phyloP scores from a whole-genome alignment of 1,140 invertebrate species.

The Drosophila repleta region DNA sequence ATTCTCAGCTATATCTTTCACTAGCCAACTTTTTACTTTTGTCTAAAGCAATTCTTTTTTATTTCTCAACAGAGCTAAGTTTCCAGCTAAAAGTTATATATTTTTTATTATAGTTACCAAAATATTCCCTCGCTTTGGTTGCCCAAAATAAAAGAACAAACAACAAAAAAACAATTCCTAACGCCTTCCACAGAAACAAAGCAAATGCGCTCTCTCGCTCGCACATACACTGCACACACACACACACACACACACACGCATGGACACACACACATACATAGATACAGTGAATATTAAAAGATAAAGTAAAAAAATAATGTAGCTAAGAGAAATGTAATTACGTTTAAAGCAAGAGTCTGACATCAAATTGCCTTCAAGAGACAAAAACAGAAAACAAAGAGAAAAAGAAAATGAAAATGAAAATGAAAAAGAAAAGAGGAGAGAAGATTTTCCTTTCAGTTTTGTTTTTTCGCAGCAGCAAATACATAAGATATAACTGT shows the following conservation, averaged over 20 bases:
- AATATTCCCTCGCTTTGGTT: no score
- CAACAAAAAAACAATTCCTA: constrained; percentile 8
- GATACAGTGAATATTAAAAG: constrained; percentile 6
- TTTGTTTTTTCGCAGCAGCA: constrained; percentile 29
- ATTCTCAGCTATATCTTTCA: no score
- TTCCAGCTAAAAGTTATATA: no score
- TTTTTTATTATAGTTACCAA: no score
- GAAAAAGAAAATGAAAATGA: background rate
- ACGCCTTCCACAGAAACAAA: background rate
- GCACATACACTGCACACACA: constrained; percentile 1
- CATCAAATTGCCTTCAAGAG: constrained; percentile 78
- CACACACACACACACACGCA: constrained; percentile 13
- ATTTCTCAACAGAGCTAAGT: no score
- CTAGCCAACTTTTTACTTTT: no score
- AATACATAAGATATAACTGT: constrained; percentile 26
- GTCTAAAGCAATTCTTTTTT: no score
- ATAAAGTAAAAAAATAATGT: constrained; percentile 31
- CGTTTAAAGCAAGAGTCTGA: constrained; percentile 74
- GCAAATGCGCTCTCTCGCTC: constrained; percentile 10
- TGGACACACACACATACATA: constrained; percentile 3
- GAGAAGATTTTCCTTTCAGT: background rate
- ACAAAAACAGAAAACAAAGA: background rate
- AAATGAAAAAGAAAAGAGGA: background rate
- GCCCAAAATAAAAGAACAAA: background rate
- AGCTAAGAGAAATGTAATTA: constrained; percentile 41